Conservation (phyloP, 2,888 invertebrate species). For the Pyrrhia umbra region DNA sequence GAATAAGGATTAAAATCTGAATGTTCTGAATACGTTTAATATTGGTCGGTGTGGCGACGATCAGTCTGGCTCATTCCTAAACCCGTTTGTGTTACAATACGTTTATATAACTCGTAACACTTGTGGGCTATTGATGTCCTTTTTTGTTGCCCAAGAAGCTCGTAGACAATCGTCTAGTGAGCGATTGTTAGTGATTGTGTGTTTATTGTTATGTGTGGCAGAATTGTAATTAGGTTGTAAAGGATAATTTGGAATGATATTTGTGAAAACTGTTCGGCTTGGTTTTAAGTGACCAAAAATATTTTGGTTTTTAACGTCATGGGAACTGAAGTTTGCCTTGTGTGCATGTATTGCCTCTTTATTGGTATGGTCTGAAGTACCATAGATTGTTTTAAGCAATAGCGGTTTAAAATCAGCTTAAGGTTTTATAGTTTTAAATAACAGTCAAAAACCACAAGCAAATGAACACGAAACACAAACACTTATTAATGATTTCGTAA, state of each 20-base stretch:
- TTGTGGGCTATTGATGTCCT: slow-evolving; percentile 70
- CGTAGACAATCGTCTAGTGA: slow-evolving; percentile 40
- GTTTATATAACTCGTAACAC: slow-evolving; percentile 66
- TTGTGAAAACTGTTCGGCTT: not conserved
- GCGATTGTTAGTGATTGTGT: slow-evolving; percentile 33
- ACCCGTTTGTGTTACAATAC: slow-evolving; percentile 59
- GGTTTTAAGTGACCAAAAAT: not conserved
- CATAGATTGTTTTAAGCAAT: not conserved
- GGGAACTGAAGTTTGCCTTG: not conserved
- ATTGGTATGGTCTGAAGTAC: not conserved
- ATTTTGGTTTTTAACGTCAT: not conserved
- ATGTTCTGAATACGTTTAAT: slow-evolving; percentile 37
- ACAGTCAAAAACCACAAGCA: not conserved
- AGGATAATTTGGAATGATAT: slow-evolving; percentile 1
- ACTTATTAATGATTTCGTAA: slow-evolving; percentile 15
- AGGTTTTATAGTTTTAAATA: not conserved
- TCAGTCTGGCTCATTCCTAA: slow-evolving; percentile 58
- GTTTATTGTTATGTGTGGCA: slow-evolving; percentile 10
- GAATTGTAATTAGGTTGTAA: slow-evolving; percentile 10
- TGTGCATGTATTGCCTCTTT: too few species aligned
- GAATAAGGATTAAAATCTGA: slow-evolving; percentile 27
- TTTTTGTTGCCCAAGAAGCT: slow-evolving; percentile 56
- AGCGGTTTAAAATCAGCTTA: not conserved
- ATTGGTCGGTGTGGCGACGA: slow-evolving; percentile 53
- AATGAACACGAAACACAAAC: not conserved